Evolutionary conservation across 2,888 invertebrate species (phyloP).

Genomic region (Melikaiella ostensackeni): DNA sequence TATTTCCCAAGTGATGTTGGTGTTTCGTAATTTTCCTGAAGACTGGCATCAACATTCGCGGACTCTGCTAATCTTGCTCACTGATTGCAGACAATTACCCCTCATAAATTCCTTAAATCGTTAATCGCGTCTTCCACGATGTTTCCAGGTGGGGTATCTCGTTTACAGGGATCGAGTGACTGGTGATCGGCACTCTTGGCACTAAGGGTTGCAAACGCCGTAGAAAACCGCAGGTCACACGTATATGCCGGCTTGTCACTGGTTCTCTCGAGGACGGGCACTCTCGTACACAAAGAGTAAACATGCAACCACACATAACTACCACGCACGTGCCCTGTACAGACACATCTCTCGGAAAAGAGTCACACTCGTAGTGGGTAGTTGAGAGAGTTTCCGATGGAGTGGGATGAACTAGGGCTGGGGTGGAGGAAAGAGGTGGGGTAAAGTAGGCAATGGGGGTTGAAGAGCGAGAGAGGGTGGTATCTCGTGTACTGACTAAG

Average conservation of each 20-base stretch:
- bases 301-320: conserved; percentile 47
- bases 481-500: conserved; percentile 44
- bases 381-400: conserved; percentile 51
- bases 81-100: not conserved
- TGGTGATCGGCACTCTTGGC: conserved; percentile 66
- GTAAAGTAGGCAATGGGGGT: conserved; percentile 45
- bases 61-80: not conserved
- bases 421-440: conserved; percentile 41
- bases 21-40: no score
- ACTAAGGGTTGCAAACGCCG: conserved; percentile 67
- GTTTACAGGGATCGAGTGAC: conserved; percentile 61
- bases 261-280: conserved; percentile 40
- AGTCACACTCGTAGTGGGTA: conserved; percentile 46
- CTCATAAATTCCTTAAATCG: not conserved
- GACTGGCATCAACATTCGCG: no score
- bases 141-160: conserved; percentile 47
- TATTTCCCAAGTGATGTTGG: no score
- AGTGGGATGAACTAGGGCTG: conserved; percentile 29
- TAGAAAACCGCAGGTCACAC: conserved; percentile 68
- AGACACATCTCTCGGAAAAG: conserved; percentile 13
- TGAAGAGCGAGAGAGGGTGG: conserved; percentile 53
- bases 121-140: conserved; percentile 2
- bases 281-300: conserved; percentile 50
- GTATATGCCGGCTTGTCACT: conserved; percentile 41
- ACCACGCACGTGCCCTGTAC: conserved; percentile 46